Evolutionary conservation across 2,888 invertebrate species (phyloP), one percentile per base, ranked within the genome.

Genomic region (Eupithecia subumbrata): DNA sequence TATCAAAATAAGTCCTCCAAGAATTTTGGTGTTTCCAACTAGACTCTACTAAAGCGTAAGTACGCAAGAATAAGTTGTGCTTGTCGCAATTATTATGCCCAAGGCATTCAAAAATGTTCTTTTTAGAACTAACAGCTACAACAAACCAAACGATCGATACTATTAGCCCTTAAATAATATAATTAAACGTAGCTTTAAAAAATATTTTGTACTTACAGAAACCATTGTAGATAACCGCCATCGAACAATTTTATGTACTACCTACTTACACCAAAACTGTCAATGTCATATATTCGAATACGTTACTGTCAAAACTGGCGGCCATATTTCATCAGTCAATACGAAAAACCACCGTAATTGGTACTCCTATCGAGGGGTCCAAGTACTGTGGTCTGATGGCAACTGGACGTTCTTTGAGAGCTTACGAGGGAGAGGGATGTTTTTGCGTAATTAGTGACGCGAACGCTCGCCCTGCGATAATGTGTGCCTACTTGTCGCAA

Each of bases 371-470:
- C 76, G 56, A 77, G 74, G 76, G 86, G 14, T 84, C 87, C 77
- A 60, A 34, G 76, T 83, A 80, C 78, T 80, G 75, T 89, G 90
- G 90, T 80, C 79, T 75, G 83, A 85, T 84, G 85, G 85, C 87
- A 88, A 89, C 91, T 92, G 92, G 93, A 91, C 93, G 90, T 91
- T 91, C 93, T 94, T 93, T 94, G 93, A 92, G 89, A 91, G 93
- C 92, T 94, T 92, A 92, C 87, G 87, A 85, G 91, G 89, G 87
- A 68, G 75, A 86, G 89, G 86, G 89, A 89, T 89, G 92, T 93
- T 94, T 92, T 93, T 94, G 90, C 90, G 91, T 93, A 93, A 94
- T 94, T 93, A 92, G 90, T 91, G 88, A 84, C 83, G 87, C 85
- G 85, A 85, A 84, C 84, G 88, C 83, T 84, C 84, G 87, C 87